A percentile compares a stretch with the other conserved stretches of the same genome.
Evolutionary conservation across 2,113 vertebrate species (phyloP).

Genomic region (Cervus canadensis): DNA sequence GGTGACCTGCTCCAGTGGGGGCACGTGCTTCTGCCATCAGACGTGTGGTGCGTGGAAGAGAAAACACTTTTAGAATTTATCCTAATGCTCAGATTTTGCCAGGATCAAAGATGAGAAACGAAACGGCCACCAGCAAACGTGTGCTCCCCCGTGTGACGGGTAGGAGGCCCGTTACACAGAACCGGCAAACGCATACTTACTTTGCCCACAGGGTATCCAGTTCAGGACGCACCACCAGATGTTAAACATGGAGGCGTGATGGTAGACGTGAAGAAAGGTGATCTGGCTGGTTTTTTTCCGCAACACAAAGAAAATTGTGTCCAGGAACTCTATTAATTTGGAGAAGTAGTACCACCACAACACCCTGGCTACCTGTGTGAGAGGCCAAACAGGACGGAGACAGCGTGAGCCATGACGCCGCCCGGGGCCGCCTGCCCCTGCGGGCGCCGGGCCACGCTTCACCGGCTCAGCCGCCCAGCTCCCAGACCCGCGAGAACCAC

Average conservation of each 20-base stretch:
- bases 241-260: conserved; percentile 93
- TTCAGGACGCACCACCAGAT: conserved; percentile 95
- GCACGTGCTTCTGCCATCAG: background rate
- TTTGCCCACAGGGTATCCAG: conserved; percentile 94
- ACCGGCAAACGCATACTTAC: conserved; percentile 80
- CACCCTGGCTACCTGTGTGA: conserved; percentile 87
- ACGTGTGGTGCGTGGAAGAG: background rate
- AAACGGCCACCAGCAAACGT: fast-evolving
- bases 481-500: background rate
- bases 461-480: fast-evolving
- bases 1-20: background rate
- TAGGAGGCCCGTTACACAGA: background rate
- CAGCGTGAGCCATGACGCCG: background rate
- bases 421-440: fast-evolving
- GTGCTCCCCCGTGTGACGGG: too few species aligned
- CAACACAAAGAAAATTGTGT: conserved; percentile 91
- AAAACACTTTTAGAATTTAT: background rate
- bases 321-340: conserved; percentile 90
- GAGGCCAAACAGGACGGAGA: background rate
- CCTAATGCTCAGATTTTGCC: background rate
- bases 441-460: fast-evolving
- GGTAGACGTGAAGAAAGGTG: conserved; percentile 92
- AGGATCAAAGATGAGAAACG: background rate
- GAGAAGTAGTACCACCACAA: conserved; percentile 96
- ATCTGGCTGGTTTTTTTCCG: conserved; percentile 91